These are phyloP conservation scores for Apodemus speciosus DNA, from an alignment of 2,113 vertebrate species.

Conservation along the genomic window DNA sequence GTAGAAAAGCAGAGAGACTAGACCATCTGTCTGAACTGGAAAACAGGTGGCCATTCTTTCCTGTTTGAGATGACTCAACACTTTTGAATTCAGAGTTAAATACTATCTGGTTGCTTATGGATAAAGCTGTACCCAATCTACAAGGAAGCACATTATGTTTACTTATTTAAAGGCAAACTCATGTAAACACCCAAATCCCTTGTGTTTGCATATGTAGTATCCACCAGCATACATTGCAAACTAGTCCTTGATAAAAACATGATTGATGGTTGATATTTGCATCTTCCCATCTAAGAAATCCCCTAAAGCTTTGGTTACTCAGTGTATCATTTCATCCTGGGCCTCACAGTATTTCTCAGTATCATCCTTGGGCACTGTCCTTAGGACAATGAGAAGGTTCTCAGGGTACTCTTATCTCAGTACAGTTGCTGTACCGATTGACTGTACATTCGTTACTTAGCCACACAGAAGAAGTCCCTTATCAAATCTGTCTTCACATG, in stretches of 20 bases:
- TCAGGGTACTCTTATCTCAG: slow-evolving; percentile 31
- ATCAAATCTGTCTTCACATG: background rate
- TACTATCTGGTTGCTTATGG: slow-evolving; percentile 12
- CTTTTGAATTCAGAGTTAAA: slow-evolving; percentile 31
- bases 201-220: background rate
- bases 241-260: background rate
- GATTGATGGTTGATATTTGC: background rate
- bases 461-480: background rate
- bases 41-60: background rate
- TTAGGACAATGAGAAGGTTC: background rate
- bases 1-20: background rate
- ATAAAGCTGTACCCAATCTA: slow-evolving; percentile 22
- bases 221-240: background rate
- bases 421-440: background rate
- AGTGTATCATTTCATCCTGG: background rate
- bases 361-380: background rate
- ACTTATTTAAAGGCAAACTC: background rate
- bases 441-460: background rate
- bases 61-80: background rate
- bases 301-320: background rate
- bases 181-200: slow-evolving; percentile 5
- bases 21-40: background rate
- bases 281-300: background rate
- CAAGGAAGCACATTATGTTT: background rate
- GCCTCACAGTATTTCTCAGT: background rate